Evolutionary conservation across 1,140 invertebrate species (phyloP).

Genomic region (Leptopilina clavipes): DNA sequence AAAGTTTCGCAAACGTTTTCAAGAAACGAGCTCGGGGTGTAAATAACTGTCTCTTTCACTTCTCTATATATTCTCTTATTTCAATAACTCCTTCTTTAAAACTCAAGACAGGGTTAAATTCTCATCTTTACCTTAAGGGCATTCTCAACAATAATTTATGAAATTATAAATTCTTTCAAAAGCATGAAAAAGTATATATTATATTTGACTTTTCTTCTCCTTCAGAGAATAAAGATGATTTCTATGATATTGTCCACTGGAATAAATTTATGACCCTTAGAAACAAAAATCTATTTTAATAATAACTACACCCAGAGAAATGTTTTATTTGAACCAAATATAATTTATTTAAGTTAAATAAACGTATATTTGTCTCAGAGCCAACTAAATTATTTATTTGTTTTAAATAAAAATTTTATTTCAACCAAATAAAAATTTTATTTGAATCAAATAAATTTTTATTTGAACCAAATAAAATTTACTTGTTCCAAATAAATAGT

Average conservation of each 20-base stretch:
- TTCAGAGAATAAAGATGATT: not conserved
- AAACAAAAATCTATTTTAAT: too few relatives aligned
- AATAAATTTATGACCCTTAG: not conserved
- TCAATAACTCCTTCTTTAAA: constrained; percentile 9
- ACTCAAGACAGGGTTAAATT: not conserved
- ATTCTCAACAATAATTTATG: not conserved
- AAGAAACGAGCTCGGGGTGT: constrained; percentile 19
- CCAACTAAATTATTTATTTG: too few relatives aligned
- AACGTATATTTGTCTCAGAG: too few relatives aligned
- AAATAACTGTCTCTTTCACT: constrained; percentile 30
- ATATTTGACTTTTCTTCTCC: not conserved
- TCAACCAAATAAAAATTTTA: too few relatives aligned
- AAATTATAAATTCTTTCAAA: constrained; percentile 26
- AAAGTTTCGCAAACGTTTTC: constrained; percentile 42
- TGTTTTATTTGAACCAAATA: too few relatives aligned
- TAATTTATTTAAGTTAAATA: too few relatives aligned
- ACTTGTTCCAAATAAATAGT: too few relatives aligned
- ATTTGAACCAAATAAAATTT: too few relatives aligned
- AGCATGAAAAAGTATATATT: not conserved
- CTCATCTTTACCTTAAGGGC: constrained; percentile 4
- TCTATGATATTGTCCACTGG: too few relatives aligned
- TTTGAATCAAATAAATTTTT: too few relatives aligned
- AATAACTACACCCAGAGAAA: too few relatives aligned
- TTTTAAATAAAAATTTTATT: too few relatives aligned
- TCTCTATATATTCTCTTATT: constrained; percentile 30